Evolutionary conservation across 2,797 vertebrate species (phyloP).

Genomic region (Lophius americanus): DNA sequence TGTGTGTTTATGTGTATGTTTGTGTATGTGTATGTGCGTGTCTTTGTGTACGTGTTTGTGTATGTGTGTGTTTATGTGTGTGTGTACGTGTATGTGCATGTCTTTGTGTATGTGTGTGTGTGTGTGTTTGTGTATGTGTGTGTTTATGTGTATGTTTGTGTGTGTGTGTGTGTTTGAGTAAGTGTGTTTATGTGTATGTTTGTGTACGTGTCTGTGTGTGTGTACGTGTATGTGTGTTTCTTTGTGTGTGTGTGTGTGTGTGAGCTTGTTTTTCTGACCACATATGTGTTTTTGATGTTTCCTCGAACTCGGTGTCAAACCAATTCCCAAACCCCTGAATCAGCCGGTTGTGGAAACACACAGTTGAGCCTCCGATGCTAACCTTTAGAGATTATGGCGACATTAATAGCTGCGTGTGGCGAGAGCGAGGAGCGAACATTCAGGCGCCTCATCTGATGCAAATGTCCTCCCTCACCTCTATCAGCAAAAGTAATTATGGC

Average conservation of each 20-base stretch:
- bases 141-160: too few species aligned
- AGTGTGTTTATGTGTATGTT: too few species aligned
- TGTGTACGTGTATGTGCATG: too few species aligned
- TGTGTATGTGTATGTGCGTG: too few species aligned
- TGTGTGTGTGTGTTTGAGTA: too few species aligned
- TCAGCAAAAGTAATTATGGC: constrained; percentile 84
- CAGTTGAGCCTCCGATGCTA: constrained; percentile 51
- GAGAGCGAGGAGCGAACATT: constrained; percentile 51
- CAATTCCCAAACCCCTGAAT: constrained; percentile 74
- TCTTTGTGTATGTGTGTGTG: too few species aligned
- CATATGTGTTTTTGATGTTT: constrained; percentile 20
- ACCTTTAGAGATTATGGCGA: constrained; percentile 80
- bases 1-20: too few species aligned
- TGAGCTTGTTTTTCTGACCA: not conserved
- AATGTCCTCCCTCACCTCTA: constrained; percentile 80
- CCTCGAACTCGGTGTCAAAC: constrained; percentile 70
- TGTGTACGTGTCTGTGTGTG: too few species aligned
- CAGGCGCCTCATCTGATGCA: constrained; percentile 70
- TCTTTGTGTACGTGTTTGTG: too few species aligned
- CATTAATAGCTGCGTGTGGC: constrained; percentile 74
- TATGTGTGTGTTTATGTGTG: too few species aligned
- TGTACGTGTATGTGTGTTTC: constrained; percentile 3
- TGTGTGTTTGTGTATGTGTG: too few species aligned
- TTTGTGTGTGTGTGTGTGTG: not conserved
- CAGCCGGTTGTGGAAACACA: constrained; percentile 64